Evolutionary conservation across 2,113 vertebrate genomes (phyloP), one percentile per base, ranked within the genome.

Genomic region (Corythornis madagascariensis): DNA sequence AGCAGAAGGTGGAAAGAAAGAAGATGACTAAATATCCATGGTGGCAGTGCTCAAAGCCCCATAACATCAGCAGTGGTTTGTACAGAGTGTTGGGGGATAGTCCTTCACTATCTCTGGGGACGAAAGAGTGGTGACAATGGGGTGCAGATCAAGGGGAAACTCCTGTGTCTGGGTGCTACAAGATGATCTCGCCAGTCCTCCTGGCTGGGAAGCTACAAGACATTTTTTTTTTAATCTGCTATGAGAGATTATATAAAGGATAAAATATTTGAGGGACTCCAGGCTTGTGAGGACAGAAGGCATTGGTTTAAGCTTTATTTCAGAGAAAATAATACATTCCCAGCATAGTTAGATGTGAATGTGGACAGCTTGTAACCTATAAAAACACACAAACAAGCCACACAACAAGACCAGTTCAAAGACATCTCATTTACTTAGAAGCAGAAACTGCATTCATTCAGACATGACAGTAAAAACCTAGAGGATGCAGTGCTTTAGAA

Each of bases 281-380:
- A 50, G 57, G 55, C 24, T 78, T 83, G 29, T 52, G 45, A 90
- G 74, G 73, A 86, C 45, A 93, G 69, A 82, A 86, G 13, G 40
- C 81, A 75, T 78, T 86, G 61, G 65, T 86, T 57, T 75, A 75
- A 86, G 61, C n/a, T 88, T 73, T 73, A 77, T 90, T 93, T 86
- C 65, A 78, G 73, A 70, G 65, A 60, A 93, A 92, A 88, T 40
- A 86, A 86, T 63, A 70, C 9, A 77, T 86, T 71, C 92, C 86
- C 83, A 86, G 24, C 22, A 70, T 28, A 88, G 65, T 80, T 64
- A 76, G 43, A 88, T 77, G 29, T 71, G 53, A 92, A 86, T 24
- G 53, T 33, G 84, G 80, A 48, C 88, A 70, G 65, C 48, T 90
- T 93, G 83, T 86, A 94, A 86, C 60, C 52, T 88, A 71, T 56